These are phyloP conservation scores for Lophotriccus pileatus DNA, from an alignment of 2,797 vertebrate genomes.

Conservation along the genomic window DNA sequence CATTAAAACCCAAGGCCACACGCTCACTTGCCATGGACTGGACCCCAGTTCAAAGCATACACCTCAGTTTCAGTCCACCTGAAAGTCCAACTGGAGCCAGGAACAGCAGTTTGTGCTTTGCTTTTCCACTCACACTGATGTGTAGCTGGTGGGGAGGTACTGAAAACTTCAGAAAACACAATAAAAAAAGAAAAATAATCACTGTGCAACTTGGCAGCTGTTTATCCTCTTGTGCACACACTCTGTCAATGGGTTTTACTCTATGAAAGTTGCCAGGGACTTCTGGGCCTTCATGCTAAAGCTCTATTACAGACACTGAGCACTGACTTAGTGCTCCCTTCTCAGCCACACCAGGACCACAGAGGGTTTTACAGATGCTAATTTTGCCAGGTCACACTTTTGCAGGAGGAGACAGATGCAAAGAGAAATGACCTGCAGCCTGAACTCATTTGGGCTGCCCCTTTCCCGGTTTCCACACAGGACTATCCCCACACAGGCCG, in stretches of 20 bases:
- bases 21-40: fast-evolving
- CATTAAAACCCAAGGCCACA: background rate
- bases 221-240: fast-evolving
- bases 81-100: background rate
- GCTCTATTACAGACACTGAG: background rate
- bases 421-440: background rate
- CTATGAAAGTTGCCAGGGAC: background rate
- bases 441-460: background rate
- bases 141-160: background rate
- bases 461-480: background rate
- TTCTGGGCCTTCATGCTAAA: background rate
- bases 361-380: background rate
- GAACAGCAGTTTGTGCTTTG: background rate
- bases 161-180: background rate
- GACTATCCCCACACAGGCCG: background rate
- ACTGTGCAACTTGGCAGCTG: background rate
- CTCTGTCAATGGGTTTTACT: background rate
- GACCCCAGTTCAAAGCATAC: background rate
- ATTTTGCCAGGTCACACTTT: background rate
- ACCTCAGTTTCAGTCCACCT: background rate
- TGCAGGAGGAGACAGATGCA: background rate
- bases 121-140: background rate
- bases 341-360: background rate
- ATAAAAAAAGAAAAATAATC: background rate
- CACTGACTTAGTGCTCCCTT: background rate